Evolutionary conservation across 2,888 invertebrate species (phyloP), one percentile per base, ranked within the genome.

Genomic region (Trissolcus brochymenae): DNA sequence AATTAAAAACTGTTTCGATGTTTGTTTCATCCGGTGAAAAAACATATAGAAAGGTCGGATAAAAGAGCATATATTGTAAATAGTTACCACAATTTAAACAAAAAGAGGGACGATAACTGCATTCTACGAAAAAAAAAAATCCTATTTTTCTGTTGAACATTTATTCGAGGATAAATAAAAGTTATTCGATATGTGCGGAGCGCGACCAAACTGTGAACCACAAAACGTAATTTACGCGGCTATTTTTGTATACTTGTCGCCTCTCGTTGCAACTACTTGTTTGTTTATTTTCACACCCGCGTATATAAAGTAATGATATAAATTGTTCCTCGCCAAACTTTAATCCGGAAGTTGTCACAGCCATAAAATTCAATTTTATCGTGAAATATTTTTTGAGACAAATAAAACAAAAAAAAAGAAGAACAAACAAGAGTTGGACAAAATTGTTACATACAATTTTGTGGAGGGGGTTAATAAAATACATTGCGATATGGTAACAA

Each of bases 131-230:
- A 61, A 25, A 55, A 50, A 16, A 61, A 25, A 55, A 50, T 7
- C 46, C 16, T 46, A 46, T 46, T 46, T 46, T 66, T 74, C 62
- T 56, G 61, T 43, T 55, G 35, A 29, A 49, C 66, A 51, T 73
- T 73, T 61, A 49, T 73, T 61, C 64, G 55, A 61, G 59, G 60
- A 73, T 73, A 66, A 60, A 73, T 66, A 73, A 73, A 73, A 65
- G 65, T 72, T 72, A 65, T 65, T 72, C 65, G 72, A 72, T 65
- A 60, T 65, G 72, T 50, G 40, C 41, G 14, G 65, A 14, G 50
- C 16, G 59, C 60, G 21, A 54, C 21, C 60, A 65, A 65, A 55
- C 49, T 50, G 46, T 62, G 40, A 41, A n/a, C 41, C n/a, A 46
- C 13, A 7, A 29, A 35, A 56, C 40, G 17, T 56, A 35, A 56